Percentiles rank a stretch among this genome's conserved stretches.
phyloP scores from a whole-genome alignment of 2,888 invertebrate genomes.

The Tanytarsus gracilentus region DNA sequence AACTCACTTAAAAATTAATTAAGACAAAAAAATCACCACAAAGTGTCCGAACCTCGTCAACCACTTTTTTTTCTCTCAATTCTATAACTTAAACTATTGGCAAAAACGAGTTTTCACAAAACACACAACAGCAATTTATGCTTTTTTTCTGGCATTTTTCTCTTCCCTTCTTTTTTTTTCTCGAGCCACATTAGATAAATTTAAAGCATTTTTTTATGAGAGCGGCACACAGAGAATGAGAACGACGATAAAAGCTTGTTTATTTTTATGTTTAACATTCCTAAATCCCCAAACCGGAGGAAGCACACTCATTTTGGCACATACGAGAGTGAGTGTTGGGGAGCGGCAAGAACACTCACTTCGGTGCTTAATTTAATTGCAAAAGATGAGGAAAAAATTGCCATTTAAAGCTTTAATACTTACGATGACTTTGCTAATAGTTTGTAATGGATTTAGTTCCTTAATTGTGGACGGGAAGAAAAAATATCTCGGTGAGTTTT shows the following conservation, averaged over 20 bases:
- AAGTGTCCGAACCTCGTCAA: no score
- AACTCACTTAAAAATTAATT: no score
- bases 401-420: constrained; percentile 19
- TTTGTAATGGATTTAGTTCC: constrained; percentile 38
- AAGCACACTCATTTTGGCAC: constrained; percentile 8
- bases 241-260: constrained; percentile 13
- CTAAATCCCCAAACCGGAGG: constrained; percentile 10
- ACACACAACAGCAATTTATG: no score
- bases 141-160: no score
- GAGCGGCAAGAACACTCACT: neutral
- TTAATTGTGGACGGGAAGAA: constrained; percentile 42
- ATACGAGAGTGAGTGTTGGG: neutral
- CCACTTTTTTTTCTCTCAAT: no score
- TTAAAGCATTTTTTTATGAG: constrained; percentile 14
- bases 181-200: constrained; percentile 10
- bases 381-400: neutral
- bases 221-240: neutral
- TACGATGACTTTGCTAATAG: constrained; percentile 29
- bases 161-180: no score
- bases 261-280: constrained; percentile 15
- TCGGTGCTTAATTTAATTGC: constrained; percentile 13
- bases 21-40: no score
- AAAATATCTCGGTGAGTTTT: neutral
- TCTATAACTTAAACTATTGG: no score
- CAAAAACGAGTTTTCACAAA: no score